Evolutionary conservation across 2,113 vertebrate species (phyloP), one percentile per base, ranked within the genome.

Genomic region (Tiliqua scincoides): DNA sequence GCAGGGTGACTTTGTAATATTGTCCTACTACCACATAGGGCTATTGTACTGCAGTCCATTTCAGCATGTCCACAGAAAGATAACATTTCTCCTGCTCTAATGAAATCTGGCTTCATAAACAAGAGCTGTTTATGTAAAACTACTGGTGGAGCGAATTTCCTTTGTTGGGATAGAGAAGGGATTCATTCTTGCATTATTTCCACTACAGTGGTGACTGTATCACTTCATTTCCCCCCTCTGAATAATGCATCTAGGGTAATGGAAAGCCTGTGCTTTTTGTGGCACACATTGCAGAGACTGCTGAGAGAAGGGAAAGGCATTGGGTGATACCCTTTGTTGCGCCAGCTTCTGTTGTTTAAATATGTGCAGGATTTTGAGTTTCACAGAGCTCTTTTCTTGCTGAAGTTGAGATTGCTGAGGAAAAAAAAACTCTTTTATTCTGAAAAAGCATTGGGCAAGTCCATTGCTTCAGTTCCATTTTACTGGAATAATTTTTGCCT

Each of bases 261-360:
- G 87, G 84, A 90, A 89, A 3, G 86, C 73, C 78, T 32, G 21
- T 85, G 14, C 17, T 91, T 82, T 93, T 90, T 86, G 35, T 11
- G 65, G 20, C 1, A 2, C 21, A 15, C 62, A 15, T 40, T 90
- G 6, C 61, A 61, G 79, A 82, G 54, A n/a, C 59, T 87, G 2
- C 86, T 86, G 77, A 80, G 78, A 86, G 70, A 48, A 86, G 85
- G 43, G 54, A 80, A 86, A 86, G 63, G 48, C 70, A 57, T 37
- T 86, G 85, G 70, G 78, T 81, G 85, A 86, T 86, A 81, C 32
- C 79, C 72, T 86, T 74, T 86, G 70, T 81, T 73, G 59, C 37
- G 63, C 61, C 32, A 35, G 30, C 67, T 72, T 62, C 57, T 72
- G 30, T 52, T 35, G n/a, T 73, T 73, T 21, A 68, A 74, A 23